Base-by-base conservation (phyloP, 2,888 invertebrate genomes). In the Beris morrisii region DNA sequence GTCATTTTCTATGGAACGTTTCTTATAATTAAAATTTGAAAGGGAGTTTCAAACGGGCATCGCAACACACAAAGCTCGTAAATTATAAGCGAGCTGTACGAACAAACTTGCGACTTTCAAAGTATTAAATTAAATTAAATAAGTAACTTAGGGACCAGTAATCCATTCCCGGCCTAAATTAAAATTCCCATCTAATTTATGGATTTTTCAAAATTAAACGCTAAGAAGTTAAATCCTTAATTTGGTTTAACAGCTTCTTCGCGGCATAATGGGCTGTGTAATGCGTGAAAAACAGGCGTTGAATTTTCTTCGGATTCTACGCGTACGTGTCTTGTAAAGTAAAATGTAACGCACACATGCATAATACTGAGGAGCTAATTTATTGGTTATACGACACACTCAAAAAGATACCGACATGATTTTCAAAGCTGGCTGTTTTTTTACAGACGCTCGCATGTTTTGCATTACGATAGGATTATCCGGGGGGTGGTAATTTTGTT, bases 401-500 rank as follows among this genome's bases (percentile, higher is more conserved):
- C n/a, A 7, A 43, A 56, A 15, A 6, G 13, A 31, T 45, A 31
- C 30, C 46, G 46, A 46, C n/a, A 46, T 32, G 50, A 43, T 9
- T 22, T 52, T 31, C 38, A 22, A 22, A 22, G 22, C 22, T 22
- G 22, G 2, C 22, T 22, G 22, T 22, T 22, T 22, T n/a, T 22
- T 22, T 22, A 22, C 22, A 22, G 22, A 22, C 22, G 22, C 22
- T 22, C 22, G 22, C 22, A 22, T 22, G 22, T 22, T 22, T 22
- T 57, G 48, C 38, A 46, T 45, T 22, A 57, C 44, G 44, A 43
- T 4, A 11, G 58, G 65, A 65, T 68, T 68, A 57, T 48, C 50
- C 53, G 7, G 12, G 50, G 68, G 53, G 65, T 57, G 65, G 68
- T 68, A 50, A 65, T 65, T 68, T 68, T 68, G 65, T 68, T 68